Conservation (phyloP, 2,888 invertebrate genomes). For the Linnaemya vulpina region DNA sequence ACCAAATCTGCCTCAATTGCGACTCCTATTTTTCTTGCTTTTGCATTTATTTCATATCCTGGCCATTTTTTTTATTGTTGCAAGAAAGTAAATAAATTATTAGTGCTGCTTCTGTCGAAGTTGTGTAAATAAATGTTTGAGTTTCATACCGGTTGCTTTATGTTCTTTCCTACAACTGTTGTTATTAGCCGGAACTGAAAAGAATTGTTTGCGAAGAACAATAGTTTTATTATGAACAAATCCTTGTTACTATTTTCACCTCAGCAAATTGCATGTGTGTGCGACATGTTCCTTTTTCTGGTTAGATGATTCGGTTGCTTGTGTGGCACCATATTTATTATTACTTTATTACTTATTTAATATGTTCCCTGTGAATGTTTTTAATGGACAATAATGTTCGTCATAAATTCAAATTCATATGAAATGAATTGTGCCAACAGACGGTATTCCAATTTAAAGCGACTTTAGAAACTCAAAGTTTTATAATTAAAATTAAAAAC, state of each 20-base stretch:
- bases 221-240: slow-evolving; percentile 55
- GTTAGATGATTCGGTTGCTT: slow-evolving; percentile 2
- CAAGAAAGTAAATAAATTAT: slow-evolving; percentile 29
- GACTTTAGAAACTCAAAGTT: not conserved
- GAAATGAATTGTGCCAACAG: not conserved
- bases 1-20: slow-evolving; percentile 24
- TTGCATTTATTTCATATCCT: slow-evolving; percentile 30
- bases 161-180: slow-evolving; percentile 2
- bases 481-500: not conserved
- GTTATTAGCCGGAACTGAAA: slow-evolving; percentile 9
- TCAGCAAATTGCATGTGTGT: slow-evolving; percentile 22
- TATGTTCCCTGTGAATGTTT: slow-evolving; percentile 51
- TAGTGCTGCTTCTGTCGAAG: not conserved
- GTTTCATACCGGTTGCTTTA: slow-evolving; percentile 29
- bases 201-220: slow-evolving; percentile 36
- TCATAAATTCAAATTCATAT: slow-evolving; percentile 59
- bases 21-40: slow-evolving; percentile 9
- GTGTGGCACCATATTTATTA: slow-evolving; percentile 6
- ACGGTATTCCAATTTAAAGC: not conserved
- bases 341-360: slow-evolving; percentile 31
- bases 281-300: slow-evolving; percentile 11
- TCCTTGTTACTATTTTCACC: slow-evolving; percentile 62
- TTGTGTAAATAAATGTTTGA: slow-evolving; percentile 35
- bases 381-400: slow-evolving; percentile 64
- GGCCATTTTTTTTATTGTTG: slow-evolving; percentile 24